phyloP scores from a whole-genome alignment of 2,113 vertebrate genomes.

The Capreolus pygargus region DNA sequence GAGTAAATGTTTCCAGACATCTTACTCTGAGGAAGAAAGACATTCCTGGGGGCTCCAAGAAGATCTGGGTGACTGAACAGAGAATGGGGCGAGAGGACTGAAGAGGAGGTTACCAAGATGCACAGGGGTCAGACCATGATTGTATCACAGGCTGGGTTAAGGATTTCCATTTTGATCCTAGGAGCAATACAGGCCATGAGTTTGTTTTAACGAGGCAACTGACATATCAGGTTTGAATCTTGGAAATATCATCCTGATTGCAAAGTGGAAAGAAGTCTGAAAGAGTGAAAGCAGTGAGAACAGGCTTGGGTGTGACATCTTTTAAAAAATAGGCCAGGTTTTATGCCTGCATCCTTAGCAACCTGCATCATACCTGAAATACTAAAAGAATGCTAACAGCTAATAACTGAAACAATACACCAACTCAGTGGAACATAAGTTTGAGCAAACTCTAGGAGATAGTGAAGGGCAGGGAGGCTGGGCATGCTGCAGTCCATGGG shows the following conservation, averaged over 20 bases:
- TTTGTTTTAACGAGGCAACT: not conserved
- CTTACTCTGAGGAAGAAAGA: not conserved
- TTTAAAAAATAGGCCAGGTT: not conserved
- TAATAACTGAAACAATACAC: not conserved
- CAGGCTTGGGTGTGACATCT: not conserved
- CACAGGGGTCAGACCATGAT: fast-evolving
- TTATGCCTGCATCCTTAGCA: not conserved
- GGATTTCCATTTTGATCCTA: not conserved
- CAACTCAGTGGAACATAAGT: not conserved
- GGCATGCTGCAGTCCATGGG: fast-evolving
- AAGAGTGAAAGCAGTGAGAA: not conserved
- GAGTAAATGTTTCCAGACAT: not conserved
- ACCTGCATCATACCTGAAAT: not conserved
- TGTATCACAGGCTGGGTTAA: fast-evolving
- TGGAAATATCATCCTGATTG: not conserved
- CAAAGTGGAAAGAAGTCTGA: not conserved
- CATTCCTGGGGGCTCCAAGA: not conserved
- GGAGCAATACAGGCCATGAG: not conserved
- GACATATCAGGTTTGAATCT: not conserved
- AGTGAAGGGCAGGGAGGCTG: not conserved
- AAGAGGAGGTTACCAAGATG: not conserved
- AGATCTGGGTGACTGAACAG: not conserved
- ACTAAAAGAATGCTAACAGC: not conserved
- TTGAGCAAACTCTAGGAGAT: not conserved
- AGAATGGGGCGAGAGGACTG: not conserved